These are phyloP conservation scores for Allacma fusca DNA, from an alignment of 2,888 invertebrate genomes.

Conservation along the genomic window DNA sequence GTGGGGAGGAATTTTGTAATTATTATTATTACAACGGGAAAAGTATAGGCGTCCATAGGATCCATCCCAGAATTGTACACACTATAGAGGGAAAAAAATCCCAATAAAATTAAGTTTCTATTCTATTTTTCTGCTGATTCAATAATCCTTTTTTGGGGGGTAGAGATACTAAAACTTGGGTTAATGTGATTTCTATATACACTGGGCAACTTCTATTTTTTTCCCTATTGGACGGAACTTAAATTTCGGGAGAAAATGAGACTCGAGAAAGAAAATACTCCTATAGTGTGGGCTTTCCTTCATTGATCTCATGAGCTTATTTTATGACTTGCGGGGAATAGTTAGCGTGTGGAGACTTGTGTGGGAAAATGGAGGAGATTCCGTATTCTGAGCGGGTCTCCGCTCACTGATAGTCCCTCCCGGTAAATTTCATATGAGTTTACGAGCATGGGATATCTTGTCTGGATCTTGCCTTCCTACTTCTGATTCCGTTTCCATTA, in stretches of 20 bases:
- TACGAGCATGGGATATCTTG: constrained; percentile 39
- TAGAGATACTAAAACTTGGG: background rate
- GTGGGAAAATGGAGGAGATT: background rate
- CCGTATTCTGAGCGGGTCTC: background rate
- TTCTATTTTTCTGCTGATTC: constrained; percentile 1
- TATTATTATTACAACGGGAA: background rate
- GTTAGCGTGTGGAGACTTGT: background rate
- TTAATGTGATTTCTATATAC: background rate
- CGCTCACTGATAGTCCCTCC: background rate
- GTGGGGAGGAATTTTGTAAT: background rate
- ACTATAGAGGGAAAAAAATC: too few relatives aligned
- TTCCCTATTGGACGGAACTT: too few relatives aligned
- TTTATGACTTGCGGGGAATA: constrained; percentile 37
- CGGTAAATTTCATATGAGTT: constrained; percentile 24
- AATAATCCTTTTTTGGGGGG: background rate
- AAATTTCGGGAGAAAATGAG: constrained; percentile 24
- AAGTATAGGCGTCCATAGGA: too few relatives aligned
- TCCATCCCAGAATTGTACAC: too few relatives aligned
- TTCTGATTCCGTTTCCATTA: constrained; percentile 41
- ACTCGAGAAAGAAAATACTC: constrained; percentile 16
- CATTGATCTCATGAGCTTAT: constrained; percentile 37
- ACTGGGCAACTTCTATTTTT: too few relatives aligned
- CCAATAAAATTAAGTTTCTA: too few relatives aligned
- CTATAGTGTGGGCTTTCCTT: constrained; percentile 40
- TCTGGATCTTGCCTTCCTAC: constrained; percentile 31